These are phyloP conservation scores for Atrichornis clamosus DNA, from an alignment of 2,113 vertebrate species.

Conservation along the genomic window DNA sequence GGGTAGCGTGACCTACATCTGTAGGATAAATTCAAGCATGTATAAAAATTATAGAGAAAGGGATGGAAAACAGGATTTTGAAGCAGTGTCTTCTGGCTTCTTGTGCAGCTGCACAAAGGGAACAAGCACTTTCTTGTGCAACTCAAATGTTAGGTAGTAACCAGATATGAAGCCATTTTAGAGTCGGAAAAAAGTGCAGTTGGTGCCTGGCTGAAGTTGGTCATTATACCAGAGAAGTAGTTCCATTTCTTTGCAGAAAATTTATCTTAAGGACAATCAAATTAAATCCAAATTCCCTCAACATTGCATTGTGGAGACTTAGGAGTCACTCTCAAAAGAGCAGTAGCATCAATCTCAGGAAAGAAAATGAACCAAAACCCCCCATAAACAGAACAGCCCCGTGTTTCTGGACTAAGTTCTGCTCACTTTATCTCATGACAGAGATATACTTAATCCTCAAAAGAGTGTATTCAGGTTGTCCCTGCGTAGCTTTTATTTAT, in stretches of 20 bases:
- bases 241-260: neutral
- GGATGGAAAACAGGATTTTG: neutral
- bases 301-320: neutral
- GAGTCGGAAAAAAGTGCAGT: neutral
- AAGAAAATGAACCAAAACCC: fast-evolving
- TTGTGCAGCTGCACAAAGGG: neutral
- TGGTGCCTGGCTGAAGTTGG: neutral
- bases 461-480: neutral
- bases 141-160: neutral
- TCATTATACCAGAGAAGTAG: neutral
- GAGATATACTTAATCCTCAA: neutral
- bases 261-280: neutral
- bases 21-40: neutral
- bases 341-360: fast-evolving
- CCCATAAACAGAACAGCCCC: neutral
- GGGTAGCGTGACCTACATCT: fast-evolving
- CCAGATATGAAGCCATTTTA: neutral
- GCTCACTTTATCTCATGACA: neutral
- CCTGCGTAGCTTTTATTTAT: neutral
- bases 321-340: neutral
- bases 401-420: neutral
- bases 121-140: neutral
- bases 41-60: neutral
- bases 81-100: neutral
- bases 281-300: neutral